phyloP scores from a whole-genome alignment of 30 jellyfish, hydroid and myxozoan species.

The Rhopilema esculentum region DNA sequence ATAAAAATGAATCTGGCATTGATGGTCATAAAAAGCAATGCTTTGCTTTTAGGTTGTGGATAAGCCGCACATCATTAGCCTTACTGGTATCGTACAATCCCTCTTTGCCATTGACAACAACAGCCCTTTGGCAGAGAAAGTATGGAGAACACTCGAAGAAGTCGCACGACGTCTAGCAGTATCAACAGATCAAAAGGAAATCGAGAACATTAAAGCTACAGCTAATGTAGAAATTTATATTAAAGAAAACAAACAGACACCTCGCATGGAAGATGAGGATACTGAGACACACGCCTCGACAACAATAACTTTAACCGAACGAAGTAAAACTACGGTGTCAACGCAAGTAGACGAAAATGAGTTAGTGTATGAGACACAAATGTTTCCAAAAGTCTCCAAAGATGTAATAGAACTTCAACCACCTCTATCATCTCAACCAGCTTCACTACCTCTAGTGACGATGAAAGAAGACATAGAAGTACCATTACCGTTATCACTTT shows the following conservation, averaged over 20 bases:
- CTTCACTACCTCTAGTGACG: no score
- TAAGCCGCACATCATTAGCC: slow-evolving; percentile 78
- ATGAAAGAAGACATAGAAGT: no score
- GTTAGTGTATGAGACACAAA: background rate
- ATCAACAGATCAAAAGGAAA: slow-evolving; percentile 31
- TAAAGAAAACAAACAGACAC: no score
- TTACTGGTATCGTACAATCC: slow-evolving; percentile 86
- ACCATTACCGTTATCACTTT: no score
- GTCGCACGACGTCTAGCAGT: slow-evolving; percentile 66
- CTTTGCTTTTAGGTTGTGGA: slow-evolving; percentile 76
- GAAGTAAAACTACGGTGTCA: slow-evolving; percentile 15
- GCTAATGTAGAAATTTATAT: slow-evolving; percentile 36
- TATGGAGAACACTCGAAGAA: slow-evolving; percentile 94
- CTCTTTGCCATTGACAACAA: slow-evolving; percentile 81
- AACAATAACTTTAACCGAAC: background rate
- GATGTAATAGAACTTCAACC: no score
- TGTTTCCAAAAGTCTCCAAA: background rate
- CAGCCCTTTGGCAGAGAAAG: slow-evolving; percentile 51
- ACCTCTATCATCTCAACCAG: no score
- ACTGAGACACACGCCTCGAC: background rate
- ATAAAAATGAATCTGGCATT: no score
- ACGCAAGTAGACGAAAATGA: slow-evolving; percentile 42
- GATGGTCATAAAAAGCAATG: background rate
- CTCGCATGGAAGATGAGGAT: slow-evolving; percentile 4
- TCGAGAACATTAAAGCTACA: background rate